Conservation (phyloP, 2,797 vertebrate species). For the Hyperoplus immaculatus region DNA sequence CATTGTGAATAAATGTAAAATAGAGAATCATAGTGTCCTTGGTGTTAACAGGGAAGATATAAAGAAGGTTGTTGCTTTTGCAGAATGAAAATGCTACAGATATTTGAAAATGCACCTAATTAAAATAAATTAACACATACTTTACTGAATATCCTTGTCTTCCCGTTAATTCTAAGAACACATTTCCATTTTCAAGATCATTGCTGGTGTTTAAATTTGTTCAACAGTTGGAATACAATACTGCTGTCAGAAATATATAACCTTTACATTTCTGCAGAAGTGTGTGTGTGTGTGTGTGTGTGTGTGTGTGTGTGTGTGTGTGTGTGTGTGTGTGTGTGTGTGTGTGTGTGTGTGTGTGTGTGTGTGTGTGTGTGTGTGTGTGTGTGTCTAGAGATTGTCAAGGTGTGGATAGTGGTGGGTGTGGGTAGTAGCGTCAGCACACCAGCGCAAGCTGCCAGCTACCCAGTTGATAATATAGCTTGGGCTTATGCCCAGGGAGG, state of each 20-base stretch:
- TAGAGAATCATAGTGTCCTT: no score
- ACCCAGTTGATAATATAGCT: conserved; percentile 79
- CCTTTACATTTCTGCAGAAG: conserved; percentile 55
- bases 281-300: conserved; percentile 11
- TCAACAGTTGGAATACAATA: conserved; percentile 6
- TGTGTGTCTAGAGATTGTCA: conserved; percentile 26
- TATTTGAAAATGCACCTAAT: conserved; percentile 18
- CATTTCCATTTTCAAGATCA: conserved; percentile 15
- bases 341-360: not conserved
- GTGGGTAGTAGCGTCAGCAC: conserved; percentile 62
- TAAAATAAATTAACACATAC: conserved; percentile 10
- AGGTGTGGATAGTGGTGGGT: conserved; percentile 49
- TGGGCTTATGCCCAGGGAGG: conserved; percentile 72
- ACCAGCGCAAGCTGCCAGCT: conserved; percentile 68
- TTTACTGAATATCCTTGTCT: not conserved
- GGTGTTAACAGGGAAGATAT: not conserved
- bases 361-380: conserved; percentile 13
- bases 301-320: no score
- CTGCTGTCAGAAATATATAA: conserved; percentile 38
- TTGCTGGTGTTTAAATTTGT: conserved; percentile 37
- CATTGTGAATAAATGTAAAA: not conserved
- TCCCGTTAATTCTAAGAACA: conserved; percentile 22
- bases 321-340: conserved; percentile 16
- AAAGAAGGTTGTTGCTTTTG: conserved; percentile 1
- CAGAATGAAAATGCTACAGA: conserved; percentile 17